Evolutionary conservation across 2,888 invertebrate genomes (phyloP).

Genomic region (Barypeithes pellucidus): DNA sequence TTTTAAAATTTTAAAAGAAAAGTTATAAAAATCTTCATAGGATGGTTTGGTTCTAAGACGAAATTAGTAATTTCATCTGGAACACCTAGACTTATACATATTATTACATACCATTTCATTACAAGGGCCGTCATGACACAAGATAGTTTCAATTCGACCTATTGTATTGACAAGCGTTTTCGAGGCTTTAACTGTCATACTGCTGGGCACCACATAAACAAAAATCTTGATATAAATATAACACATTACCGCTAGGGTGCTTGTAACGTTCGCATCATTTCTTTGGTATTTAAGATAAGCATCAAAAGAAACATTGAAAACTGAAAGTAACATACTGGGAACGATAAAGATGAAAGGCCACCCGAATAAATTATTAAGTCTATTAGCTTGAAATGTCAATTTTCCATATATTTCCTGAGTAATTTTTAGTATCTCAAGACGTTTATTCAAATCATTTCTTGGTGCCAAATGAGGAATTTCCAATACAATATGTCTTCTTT

Average conservation of each 20-base stretch:
- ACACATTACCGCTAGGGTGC: background rate
- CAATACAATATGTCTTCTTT: background rate
- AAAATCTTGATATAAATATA: background rate
- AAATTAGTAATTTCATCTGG: too few relatives aligned
- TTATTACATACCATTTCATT: conserved; percentile 22
- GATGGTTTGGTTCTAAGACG: too few relatives aligned
- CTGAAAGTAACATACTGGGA: background rate
- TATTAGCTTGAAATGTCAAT: conserved; percentile 7
- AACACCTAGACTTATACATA: background rate
- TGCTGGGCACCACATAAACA: conserved; percentile 1
- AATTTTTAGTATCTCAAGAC: conserved; percentile 5
- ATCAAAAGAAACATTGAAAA: background rate
- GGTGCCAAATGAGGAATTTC: background rate
- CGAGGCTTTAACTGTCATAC: conserved; percentile 13
- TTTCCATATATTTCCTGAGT: conserved; percentile 16
- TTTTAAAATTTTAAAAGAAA: too few relatives aligned
- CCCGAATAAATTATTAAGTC: background rate
- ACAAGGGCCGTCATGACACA: background rate
- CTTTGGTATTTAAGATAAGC: background rate
- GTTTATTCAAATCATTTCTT: background rate
- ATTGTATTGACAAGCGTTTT: conserved; percentile 1
- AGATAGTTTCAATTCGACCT: conserved; percentile 13
- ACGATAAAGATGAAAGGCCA: conserved; percentile 1
- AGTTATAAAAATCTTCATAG: too few relatives aligned
- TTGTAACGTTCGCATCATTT: background rate